Conservation (phyloP, 2,888 invertebrate species). For the Lepidochrysops patricia region DNA sequence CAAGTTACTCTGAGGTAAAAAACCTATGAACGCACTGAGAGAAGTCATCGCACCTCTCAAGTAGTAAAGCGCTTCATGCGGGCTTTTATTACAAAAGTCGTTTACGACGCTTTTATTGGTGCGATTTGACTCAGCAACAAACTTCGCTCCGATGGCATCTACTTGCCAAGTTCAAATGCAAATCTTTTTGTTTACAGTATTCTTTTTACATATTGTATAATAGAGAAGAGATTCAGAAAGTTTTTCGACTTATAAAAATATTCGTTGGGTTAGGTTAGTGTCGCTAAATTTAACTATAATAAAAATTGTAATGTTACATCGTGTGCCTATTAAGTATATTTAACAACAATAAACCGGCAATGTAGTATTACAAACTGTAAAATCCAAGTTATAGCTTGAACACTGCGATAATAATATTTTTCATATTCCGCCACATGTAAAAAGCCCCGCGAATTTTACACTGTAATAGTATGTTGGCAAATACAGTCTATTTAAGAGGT, state of each 20-base stretch:
- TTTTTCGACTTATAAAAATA: too few species aligned
- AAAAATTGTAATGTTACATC: too few species aligned
- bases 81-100: neutral
- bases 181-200: neutral
- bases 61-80: neutral
- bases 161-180: neutral
- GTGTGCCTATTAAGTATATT: too few species aligned
- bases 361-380: neutral
- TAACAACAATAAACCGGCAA: neutral
- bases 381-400: neutral
- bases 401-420: neutral
- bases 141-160: neutral
- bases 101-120: neutral
- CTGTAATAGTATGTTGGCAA: slow-evolving; percentile 20
- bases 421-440: neutral
- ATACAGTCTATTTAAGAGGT: slow-evolving; percentile 23
- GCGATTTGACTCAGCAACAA: neutral
- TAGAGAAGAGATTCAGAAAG: neutral
- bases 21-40: neutral
- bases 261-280: too few species aligned
- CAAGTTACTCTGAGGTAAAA: neutral
- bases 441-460: neutral
- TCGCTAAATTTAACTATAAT: too few species aligned
- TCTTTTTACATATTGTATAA: neutral
- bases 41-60: neutral